Percentiles rank a stretch among this genome's conserved stretches.
These are phyloP conservation scores for Ormia ochracea DNA, from an alignment of 2,888 invertebrate genomes.

Conservation along the genomic window DNA sequence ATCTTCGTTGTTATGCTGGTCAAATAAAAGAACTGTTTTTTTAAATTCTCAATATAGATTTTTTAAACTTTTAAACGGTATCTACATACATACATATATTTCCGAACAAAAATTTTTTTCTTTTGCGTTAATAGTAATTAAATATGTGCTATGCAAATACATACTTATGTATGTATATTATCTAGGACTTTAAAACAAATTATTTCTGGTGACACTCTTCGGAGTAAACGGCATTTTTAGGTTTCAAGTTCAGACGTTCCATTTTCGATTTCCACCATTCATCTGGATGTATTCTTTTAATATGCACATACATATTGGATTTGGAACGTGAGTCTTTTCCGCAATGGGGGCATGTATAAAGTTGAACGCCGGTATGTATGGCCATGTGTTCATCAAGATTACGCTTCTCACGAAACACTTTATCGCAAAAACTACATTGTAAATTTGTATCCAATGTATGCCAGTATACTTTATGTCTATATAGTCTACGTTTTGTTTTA, in stretches of 20 bases:
- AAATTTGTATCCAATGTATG: conserved; percentile 69
- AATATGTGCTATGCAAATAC: too few relatives aligned
- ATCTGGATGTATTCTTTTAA: conserved; percentile 70
- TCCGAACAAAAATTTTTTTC: too few relatives aligned
- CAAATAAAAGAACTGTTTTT: too few relatives aligned
- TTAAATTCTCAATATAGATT: too few relatives aligned
- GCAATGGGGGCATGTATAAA: conserved; percentile 72
- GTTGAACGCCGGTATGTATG: conserved; percentile 71
- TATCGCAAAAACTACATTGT: conserved; percentile 70
- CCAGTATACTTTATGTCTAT: conserved; percentile 69
- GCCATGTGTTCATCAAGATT: conserved; percentile 73
- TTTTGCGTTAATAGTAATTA: too few relatives aligned
- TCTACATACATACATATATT: too few relatives aligned
- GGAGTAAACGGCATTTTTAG: background rate
- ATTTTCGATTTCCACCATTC: conserved; percentile 70
- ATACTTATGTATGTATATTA: too few relatives aligned
- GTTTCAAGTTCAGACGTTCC: conserved; percentile 61
- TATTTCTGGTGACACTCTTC: background rate
- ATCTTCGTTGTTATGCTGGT: too few relatives aligned
- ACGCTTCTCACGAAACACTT: conserved; percentile 70
- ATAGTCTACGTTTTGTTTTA: conserved; percentile 67
- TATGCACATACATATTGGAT: conserved; percentile 73
- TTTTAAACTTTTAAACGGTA: too few relatives aligned
- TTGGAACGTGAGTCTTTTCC: conserved; percentile 72
- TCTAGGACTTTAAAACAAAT: background rate